A percentile compares a stretch with the other conserved stretches of the same genome.
phyloP scores from a whole-genome alignment of 2,888 invertebrate genomes.

The Artemia sp. region DNA sequence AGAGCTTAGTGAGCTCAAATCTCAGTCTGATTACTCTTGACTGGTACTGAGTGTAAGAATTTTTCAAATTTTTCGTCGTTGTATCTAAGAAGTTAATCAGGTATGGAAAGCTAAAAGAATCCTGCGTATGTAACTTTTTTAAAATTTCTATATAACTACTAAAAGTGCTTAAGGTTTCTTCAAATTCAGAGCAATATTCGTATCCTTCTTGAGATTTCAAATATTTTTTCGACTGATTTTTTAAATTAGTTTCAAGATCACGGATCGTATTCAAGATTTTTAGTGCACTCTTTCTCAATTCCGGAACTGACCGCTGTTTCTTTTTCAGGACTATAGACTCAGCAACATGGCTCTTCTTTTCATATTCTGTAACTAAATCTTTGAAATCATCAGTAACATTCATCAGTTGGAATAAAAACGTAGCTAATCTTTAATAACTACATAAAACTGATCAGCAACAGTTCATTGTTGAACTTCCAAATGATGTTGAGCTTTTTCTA shows the following conservation, averaged over 20 bases:
- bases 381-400: neutral
- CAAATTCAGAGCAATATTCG: neutral
- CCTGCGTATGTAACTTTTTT: neutral
- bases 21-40: neutral
- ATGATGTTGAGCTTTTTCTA: too few relatives aligned
- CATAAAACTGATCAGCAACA: too few relatives aligned
- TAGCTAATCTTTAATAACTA: too few relatives aligned
- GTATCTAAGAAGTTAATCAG: neutral
- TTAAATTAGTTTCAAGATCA: neutral
- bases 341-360: neutral
- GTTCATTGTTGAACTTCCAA: too few relatives aligned
- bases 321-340: neutral
- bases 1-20: neutral
- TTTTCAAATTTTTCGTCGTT: neutral
- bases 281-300: neutral
- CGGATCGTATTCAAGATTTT: neutral
- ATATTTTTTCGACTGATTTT: slow-evolving; percentile 2
- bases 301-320: neutral
- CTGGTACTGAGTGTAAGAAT: neutral
- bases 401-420: neutral
- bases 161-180: neutral
- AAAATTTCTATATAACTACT: neutral
- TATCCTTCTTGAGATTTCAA: neutral
- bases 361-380: neutral
- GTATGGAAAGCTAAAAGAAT: too few relatives aligned